phyloP scores from a whole-genome alignment of 2,797 vertebrate species.

The Erpetoichthys calabaricus region DNA sequence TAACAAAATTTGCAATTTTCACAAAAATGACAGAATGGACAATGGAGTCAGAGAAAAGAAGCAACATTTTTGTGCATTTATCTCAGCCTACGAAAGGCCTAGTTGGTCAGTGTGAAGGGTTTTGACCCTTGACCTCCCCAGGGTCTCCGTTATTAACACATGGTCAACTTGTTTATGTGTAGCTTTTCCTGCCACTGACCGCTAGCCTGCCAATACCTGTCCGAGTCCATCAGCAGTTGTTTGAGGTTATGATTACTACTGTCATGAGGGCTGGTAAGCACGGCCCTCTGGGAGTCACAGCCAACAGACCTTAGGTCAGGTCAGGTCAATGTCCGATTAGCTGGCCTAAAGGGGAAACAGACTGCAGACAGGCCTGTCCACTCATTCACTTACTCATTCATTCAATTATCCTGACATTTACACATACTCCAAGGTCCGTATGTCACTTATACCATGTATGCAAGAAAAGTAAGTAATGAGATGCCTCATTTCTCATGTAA shows the following conservation, averaged over 20 bases:
- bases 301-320: constrained; percentile 29
- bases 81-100: neutral
- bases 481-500: no score
- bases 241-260: constrained; percentile 49
- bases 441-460: no score
- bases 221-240: constrained; percentile 32
- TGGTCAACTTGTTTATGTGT: constrained; percentile 35
- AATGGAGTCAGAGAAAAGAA: no score
- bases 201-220: constrained; percentile 44
- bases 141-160: constrained; percentile 39
- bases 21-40: no score
- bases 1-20: no score
- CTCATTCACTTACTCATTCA: constrained; percentile 1
- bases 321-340: constrained; percentile 31
- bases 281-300: constrained; percentile 39
- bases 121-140: constrained; percentile 9
- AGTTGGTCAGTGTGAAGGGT: constrained; percentile 20
- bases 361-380: neutral
- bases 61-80: no score
- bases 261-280: constrained; percentile 17
- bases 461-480: no score
- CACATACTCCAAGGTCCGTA: neutral
- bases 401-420: constrained; percentile 2
- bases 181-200: constrained; percentile 35
- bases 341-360: constrained; percentile 7